Evolutionary conservation across 2,113 vertebrate genomes (phyloP), one percentile per base, ranked within the genome.

Genomic region (Percopsis transmontana): DNA sequence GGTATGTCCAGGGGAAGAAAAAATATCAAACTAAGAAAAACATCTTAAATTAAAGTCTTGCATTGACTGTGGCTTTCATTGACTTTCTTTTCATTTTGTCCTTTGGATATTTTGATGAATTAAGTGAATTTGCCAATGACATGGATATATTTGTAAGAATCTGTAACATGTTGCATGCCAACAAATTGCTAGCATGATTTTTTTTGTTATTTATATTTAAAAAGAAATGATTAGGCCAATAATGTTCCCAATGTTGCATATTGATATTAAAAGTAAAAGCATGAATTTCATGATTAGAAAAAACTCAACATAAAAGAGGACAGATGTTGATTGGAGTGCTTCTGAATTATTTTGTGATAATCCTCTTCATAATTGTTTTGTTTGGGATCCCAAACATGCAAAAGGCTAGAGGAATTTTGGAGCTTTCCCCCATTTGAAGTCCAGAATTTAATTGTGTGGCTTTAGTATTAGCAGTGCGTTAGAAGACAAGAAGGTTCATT

Each of bases 201-300:
- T 1, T 18, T n/a, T 16, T 64, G 20, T 42, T 13, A 4, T 53
- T 54, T 66, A 52, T 0, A 47, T 66, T 56, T 44, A 44, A 39
- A 60, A 42, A 64, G 18, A 48, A 55, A 1, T 6, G 52, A 9
- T 14, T 72, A 62, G 21, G 23, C 60, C 7, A 76, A 71, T 47
- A 57, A 33, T 53, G 83, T 88, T 91, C 91, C 90, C 85, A 89
- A 71, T 88, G 78, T 90, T 92, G 91, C 92, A 93, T 87, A 93
- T 90, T 88, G 73, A 74, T 87, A 90, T 85, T 80, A 87, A 90
- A 90, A 80, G 64, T 79, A 82, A 85, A 89, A 88, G 79, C 85
- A 91, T 85, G 84, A 84, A 71, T 87, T 73, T 82, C 53, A 87
- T 88, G 85, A 88, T 87, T 83, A 85, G 87, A 84, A 81, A 87